These are phyloP conservation scores for Myotis daubentonii DNA, from an alignment of 2,797 vertebrate genomes.

Conservation along the genomic window DNA sequence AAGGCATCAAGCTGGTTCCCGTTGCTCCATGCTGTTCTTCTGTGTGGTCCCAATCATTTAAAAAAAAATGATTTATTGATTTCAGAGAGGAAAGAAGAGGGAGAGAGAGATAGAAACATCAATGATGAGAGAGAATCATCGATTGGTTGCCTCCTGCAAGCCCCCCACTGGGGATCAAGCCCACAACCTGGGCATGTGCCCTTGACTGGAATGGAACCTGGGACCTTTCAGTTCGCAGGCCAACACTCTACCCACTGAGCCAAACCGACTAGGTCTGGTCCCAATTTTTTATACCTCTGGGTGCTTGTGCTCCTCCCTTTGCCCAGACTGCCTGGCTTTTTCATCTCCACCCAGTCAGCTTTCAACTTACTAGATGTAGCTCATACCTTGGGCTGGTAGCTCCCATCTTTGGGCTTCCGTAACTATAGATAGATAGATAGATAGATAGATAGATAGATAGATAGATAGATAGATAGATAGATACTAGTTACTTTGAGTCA, in stretches of 20 bases:
- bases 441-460: no score
- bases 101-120: no score
- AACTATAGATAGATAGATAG: background rate
- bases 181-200: no score
- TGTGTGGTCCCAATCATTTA: background rate
- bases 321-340: background rate
- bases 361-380: background rate
- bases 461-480: no score
- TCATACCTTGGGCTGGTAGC: background rate
- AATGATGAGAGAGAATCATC: no score
- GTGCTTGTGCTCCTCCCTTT: background rate
- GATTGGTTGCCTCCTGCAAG: no score
- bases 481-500: background rate
- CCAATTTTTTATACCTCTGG: background rate
- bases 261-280: background rate
- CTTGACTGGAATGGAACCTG: no score
- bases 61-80: background rate
- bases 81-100: no score
- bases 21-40: background rate
- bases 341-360: background rate
- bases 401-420: background rate
- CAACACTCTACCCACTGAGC: no score
- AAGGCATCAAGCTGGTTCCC: background rate
- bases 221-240: no score
- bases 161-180: no score